phyloP scores from a whole-genome alignment of 2,113 vertebrate species.

The Pavo muticus region DNA sequence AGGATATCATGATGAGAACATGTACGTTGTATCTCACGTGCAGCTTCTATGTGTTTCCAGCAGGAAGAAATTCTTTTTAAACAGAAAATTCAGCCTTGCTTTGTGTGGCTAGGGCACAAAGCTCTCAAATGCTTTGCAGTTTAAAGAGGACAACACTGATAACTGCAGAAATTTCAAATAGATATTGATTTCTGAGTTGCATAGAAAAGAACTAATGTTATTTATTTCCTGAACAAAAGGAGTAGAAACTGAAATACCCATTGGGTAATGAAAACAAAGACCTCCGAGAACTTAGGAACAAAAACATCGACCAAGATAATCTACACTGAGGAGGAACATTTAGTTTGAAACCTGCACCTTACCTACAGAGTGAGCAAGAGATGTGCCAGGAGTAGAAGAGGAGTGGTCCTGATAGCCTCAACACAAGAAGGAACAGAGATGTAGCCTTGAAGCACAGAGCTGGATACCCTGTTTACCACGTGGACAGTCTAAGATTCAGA shows the following conservation, averaged over 20 bases:
- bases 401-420: background rate
- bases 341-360: background rate
- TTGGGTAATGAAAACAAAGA: background rate
- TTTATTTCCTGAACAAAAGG: conserved; percentile 9
- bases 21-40: background rate
- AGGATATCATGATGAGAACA: fast-evolving
- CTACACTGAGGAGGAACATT: background rate
- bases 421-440: background rate
- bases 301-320: background rate
- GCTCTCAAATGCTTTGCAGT: conserved; percentile 5
- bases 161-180: conserved; percentile 14
- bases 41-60: background rate
- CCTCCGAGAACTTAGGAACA: background rate
- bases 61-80: background rate
- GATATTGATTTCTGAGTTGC: background rate
- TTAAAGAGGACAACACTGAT: conserved; percentile 1
- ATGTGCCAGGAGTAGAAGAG: background rate
- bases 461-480: background rate
- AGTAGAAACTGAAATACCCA: background rate
- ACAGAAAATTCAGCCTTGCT: background rate
- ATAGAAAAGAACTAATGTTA: background rate
- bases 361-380: background rate
- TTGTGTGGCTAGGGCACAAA: background rate
- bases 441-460: background rate
- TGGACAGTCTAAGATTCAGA: background rate